These are phyloP conservation scores for Solenopsis invicta DNA, from an alignment of 1,140 invertebrate species.

Conservation along the genomic window DNA sequence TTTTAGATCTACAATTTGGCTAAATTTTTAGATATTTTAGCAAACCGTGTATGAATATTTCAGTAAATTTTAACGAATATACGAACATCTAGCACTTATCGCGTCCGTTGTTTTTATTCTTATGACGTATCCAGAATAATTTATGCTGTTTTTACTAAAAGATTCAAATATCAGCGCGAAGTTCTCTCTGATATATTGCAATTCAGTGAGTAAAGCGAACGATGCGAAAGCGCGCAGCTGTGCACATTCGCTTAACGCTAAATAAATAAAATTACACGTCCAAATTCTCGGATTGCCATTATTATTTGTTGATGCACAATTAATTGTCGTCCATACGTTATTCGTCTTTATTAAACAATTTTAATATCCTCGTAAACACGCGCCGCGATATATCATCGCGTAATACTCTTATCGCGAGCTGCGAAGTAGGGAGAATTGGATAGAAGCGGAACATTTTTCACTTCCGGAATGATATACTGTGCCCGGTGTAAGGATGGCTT, in stretches of 20 bases:
- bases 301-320: slow-evolving; percentile 58
- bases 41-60: slow-evolving; percentile 25
- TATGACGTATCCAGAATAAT: slow-evolving; percentile 37
- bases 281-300: slow-evolving; percentile 3
- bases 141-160: slow-evolving; percentile 44
- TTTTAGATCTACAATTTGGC: too few relatives aligned
- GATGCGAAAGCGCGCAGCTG: too few relatives aligned
- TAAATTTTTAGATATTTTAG: too few relatives aligned
- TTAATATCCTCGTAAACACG: slow-evolving; percentile 76
- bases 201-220: not conserved
- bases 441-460: slow-evolving; percentile 75
- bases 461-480: slow-evolving; percentile 75
- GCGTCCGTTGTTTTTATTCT: slow-evolving; percentile 26
- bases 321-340: slow-evolving; percentile 41
- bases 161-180: slow-evolving; percentile 42
- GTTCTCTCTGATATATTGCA: slow-evolving; percentile 14
- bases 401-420: slow-evolving; percentile 76
- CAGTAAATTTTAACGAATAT: slow-evolving; percentile 11
- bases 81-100: slow-evolving; percentile 24
- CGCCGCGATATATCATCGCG: slow-evolving; percentile 72
- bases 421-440: slow-evolving; percentile 75
- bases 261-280: slow-evolving; percentile 16
- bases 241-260: not conserved
- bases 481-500: slow-evolving; percentile 61
- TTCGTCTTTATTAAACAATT: slow-evolving; percentile 74